Base-by-base conservation (phyloP, 2,888 invertebrate genomes). In the Tetramorium bicarinatum region DNA sequence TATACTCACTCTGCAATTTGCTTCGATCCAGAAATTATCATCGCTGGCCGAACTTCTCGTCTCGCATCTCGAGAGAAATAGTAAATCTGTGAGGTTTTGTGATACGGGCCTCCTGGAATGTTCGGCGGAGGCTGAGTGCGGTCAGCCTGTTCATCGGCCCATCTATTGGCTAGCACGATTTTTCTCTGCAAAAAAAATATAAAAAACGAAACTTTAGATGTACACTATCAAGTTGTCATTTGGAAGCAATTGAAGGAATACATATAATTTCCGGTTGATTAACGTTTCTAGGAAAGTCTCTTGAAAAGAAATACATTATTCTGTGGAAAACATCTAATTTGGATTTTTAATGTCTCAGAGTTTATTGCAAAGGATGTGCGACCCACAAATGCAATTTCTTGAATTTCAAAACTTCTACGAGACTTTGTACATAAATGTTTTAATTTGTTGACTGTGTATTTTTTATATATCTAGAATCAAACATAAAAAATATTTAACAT, bases 61-160 rank as follows among this genome's bases (percentile, higher is more conserved):
- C 99, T 96, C 0, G 96, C 98, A 95, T 99, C 99, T 82, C 99
- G 96, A 0, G 96, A 95, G 93, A 96, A 97, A 93, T 99, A 99
- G 94, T 98, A 98, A 95, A 99, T 98, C 67, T 96, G 96, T 18
- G 97, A 96, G 85, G 98, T 95, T 92, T 97, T 96, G 95, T 98
- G 97, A 47, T 97, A 96, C 2, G 97, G 97, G 13, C 99, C 99
- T 86, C 97, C 97, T 29, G 98, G 99, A 74, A 99, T 94, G 80
- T 96, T 95, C 66, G 99, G 99, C 21, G 95, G 97, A 38, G 98
- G 98, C 93, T 98, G 98, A 76, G 97, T 97, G 91, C 99, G 97
- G 13, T 96, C 95, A 3, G 98, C 95, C 56, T 97, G 13, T 3
- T 95, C 94, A 52, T 97, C 96, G 87, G 96, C 96, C 92, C 97